Evolutionary conservation across 1,140 invertebrate genomes (phyloP), one percentile per base, ranked within the genome.

Genomic region (Diorhabda carinulata): DNA sequence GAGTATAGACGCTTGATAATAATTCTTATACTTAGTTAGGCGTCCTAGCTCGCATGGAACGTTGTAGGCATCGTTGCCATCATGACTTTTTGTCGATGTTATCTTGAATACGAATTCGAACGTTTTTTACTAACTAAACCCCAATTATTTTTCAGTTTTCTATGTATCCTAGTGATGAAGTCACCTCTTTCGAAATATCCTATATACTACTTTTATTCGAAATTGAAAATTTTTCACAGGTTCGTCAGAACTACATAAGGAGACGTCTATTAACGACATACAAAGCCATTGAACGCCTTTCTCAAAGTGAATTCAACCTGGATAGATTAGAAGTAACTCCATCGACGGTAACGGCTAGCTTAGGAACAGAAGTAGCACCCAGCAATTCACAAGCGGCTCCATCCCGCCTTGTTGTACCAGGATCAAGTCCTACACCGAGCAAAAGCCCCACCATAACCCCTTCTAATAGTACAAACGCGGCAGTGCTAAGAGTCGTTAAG

Each of bases 301-400:
- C 91, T 0, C 90, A 93, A 78, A 92, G 90, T 57, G 91, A 94
- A 77, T 92, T 94, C 77, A 92, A 93, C 76, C 77, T 93, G 70
- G 90, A 93, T 75, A 83, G 88, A 70, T 78, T 92, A 43, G 90
- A 91, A 82, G 87, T 89, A 60, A 81, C 84, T 4, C 85, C 84
- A 7, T 81, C 82, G 9, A 78, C 83, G 42, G 78, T 82, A 3
- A 82, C 83, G 25, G 79, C 80, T 4, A 74, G 84, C 82, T 40
- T 85, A 78, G 68, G 72, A 73, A 61, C 75, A 9, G 58, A 59
- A 45, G n/a, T 43, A 25, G 7, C 65, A 71, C 74, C 60, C 67
- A 68, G 42, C 61, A 62, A 6, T 42, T 2, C 43, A 42, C 44
- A 57, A 43, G 75, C 84, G 47, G 83, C 82, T 4, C 81, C 83